Base-by-base conservation (phyloP, 2,888 invertebrate genomes). In the Choreutis nemorana region DNA sequence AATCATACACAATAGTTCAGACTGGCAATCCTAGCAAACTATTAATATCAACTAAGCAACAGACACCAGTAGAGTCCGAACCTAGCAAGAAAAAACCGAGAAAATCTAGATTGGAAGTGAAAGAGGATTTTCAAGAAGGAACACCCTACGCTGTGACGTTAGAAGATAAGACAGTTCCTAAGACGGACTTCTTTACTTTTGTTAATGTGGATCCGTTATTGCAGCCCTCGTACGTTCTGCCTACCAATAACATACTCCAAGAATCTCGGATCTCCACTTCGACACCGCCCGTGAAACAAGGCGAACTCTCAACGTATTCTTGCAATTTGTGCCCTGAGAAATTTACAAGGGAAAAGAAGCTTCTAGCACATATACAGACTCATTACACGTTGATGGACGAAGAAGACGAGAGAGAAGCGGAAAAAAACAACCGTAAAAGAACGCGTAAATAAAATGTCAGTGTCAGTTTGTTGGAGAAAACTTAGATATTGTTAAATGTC, bases 241-340 rank as follows among this genome's bases (percentile, higher is more conserved):
- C 80, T 1, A 73, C 70, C 0, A 49, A 65, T 40, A 73, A 62
- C 36, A 71, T 70, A 6, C 71, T 78, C 18, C 78, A 77, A 42
- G 79, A 79, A 42, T 67, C 79, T 1, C 75, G 75, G 46, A 73
- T 75, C 33, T 58, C 70, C 1, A 77, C 77, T 2, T 73, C 75
- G 0, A 65, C 64, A 2, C 42, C 57, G 1, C 36, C 46, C 11
- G 25, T 37, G 1, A 55, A 49, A 16, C 36, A 38, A 29, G 54
- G 50, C 1, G 51, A 50, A 27, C 52, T 53, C 9, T 1, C 3
- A 1, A 54, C 48, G 29, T 77, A 78, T 40, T 29, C 51, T 0
- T 80, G 80, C 45, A 68, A 68, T 33, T 65, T 80, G 59, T 80
- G 80, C 30, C 49, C 51, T 26, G 63, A 67, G 24, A 40, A 30